Base-by-base conservation (phyloP, 2,888 invertebrate genomes). In the Platerodrilus igneus region DNA sequence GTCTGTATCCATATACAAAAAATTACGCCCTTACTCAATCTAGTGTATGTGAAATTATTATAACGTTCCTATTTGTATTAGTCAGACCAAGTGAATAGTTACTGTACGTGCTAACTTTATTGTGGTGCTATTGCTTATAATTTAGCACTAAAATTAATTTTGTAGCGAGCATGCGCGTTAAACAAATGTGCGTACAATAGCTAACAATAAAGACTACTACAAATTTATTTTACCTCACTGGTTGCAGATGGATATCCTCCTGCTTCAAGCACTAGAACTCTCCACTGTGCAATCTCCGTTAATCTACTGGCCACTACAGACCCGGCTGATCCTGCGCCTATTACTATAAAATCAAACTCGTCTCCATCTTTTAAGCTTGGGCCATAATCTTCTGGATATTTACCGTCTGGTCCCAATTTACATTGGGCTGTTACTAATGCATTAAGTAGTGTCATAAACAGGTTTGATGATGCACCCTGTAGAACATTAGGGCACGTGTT, bases 381-480 rank as follows among this genome's bases (percentile, higher is more conserved):
- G 1, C 45, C 47, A 26, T 48, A 54, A 44, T 59, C 53, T 19
- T 37, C 23, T 2, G 58, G 58, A 26, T 60, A 60, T 2, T 36
- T 22, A 3, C 55, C 47, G 17, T 30, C 38, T 8, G 14, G 27
- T 14, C 52, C 10, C 8, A 81, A 51, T 0, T 72, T 69, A 52
- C 82, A 81, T 53, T 77, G 79, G 0, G 79, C 75, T 2, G 72
- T 64, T 25, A 82, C 59, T 37, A 83, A 60, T 0, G 75, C 71
- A 47, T 77, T 76, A 37, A 83, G 55, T 0, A 81, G 63, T 10
- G 9, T 9, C 23, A 23, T 23, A 13, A 23, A 23, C n/a, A n/a
- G n/a, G n/a, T n/a, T n/a, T n/a, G n/a, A n/a, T n/a, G n/a, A n/a
- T n/a, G n/a, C n/a, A n/a, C n/a, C n/a, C n/a, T n/a, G n/a, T n/a